phyloP scores from a whole-genome alignment of 2,113 vertebrate genomes.

The Nesoenas mayeri region DNA sequence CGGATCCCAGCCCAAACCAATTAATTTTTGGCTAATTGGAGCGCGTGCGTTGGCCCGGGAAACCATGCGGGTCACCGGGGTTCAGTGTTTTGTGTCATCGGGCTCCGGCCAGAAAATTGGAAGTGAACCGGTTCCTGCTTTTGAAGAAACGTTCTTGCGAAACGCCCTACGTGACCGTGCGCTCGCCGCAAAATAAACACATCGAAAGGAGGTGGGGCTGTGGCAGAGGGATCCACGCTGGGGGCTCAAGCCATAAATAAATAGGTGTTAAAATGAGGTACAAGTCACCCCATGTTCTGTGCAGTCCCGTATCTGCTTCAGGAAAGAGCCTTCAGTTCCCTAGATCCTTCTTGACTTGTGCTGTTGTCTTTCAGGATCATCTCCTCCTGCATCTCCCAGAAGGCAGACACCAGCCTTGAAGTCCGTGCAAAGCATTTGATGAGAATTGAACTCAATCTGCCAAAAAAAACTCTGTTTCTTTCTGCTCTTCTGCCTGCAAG shows the following conservation, averaged over 20 bases:
- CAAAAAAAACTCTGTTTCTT: not conserved
- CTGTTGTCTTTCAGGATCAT: no score
- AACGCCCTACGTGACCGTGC: not conserved
- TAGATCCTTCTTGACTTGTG: not conserved
- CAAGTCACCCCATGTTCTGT: not conserved
- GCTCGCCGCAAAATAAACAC: not conserved
- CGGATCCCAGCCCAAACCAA: not conserved
- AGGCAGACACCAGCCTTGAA: not conserved
- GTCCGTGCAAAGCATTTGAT: not conserved
- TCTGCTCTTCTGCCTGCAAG: not conserved
- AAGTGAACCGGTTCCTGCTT: not conserved
- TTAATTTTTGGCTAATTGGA: not conserved
- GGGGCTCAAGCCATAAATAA: not conserved
- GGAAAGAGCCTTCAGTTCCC: not conserved
- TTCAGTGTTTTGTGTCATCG: not conserved
- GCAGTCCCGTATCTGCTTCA: not conserved
- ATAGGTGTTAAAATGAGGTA: not conserved
- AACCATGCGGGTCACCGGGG: not conserved
- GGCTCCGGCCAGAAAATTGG: not conserved
- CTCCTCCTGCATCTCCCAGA: not conserved
- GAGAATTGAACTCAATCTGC: not conserved
- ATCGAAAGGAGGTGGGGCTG: not conserved
- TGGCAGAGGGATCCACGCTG: not conserved
- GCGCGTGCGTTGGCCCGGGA: rapidly evolving
- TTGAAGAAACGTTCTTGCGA: not conserved